A percentile compares a stretch with the other conserved stretches of the same genome.
These are phyloP conservation scores for Gonocerus acuteangulatus DNA, from an alignment of 2,888 invertebrate species.

Conservation along the genomic window DNA sequence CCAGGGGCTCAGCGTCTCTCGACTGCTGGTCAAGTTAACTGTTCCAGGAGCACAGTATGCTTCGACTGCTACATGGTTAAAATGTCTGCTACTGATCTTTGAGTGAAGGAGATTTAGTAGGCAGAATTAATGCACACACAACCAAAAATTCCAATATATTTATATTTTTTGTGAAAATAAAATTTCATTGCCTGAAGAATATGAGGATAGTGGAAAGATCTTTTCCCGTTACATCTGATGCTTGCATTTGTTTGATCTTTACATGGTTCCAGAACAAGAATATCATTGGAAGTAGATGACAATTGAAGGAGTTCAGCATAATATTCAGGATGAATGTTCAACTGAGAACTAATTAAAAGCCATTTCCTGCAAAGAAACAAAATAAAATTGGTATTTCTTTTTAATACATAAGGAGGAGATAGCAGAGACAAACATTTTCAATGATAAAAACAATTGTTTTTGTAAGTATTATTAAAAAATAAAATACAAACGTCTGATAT, in stretches of 20 bases:
- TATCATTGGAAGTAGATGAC: slow-evolving; percentile 47
- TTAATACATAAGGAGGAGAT: background rate
- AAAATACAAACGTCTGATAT: too few species aligned
- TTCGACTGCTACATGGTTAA: too few species aligned
- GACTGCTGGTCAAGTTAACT: too few species aligned
- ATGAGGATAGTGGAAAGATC: slow-evolving; percentile 62
- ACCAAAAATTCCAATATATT: too few species aligned
- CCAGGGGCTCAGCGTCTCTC: too few species aligned
- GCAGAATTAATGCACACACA: background rate
- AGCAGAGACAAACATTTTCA: background rate
- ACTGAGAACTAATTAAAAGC: slow-evolving; percentile 68
- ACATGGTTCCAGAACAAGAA: slow-evolving; percentile 49
- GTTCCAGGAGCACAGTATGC: too few species aligned
- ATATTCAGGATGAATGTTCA: slow-evolving; percentile 60
- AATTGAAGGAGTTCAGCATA: slow-evolving; percentile 51
- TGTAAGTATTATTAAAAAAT: slow-evolving; percentile 10
- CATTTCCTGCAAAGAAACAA: slow-evolving; percentile 48
- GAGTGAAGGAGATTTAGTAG: too few species aligned
- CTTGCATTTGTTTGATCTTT: slow-evolving; percentile 48
- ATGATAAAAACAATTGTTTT: too few species aligned
- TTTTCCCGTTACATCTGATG: slow-evolving; percentile 57
- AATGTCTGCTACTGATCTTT: too few species aligned
- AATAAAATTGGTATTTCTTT: too few species aligned
- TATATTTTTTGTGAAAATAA: too few species aligned
- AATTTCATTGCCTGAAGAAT: slow-evolving; percentile 48